Percentiles rank a stretch among this genome's conserved stretches.
Conservation (phyloP, 2,888 invertebrate species). For the Cephus runcator region DNA sequence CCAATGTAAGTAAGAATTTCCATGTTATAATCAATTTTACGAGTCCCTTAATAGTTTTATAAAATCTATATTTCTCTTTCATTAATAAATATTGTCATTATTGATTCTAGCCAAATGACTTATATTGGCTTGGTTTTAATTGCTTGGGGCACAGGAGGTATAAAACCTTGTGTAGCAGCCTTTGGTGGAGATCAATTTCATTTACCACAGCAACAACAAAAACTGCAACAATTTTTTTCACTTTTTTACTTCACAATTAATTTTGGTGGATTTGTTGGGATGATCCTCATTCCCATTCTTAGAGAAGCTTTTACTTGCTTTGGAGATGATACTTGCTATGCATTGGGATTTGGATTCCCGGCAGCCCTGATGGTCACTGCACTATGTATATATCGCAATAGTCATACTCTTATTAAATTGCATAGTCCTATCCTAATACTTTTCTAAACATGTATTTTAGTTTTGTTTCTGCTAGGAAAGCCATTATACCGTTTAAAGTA, state of each 20-base stretch:
- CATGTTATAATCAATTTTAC: not conserved
- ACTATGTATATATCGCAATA: conserved; percentile 67
- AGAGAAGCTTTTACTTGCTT: conserved; percentile 75
- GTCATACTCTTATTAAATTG: not conserved
- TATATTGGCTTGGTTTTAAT: conserved; percentile 72
- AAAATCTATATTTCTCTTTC: not conserved
- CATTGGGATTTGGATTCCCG: conserved; percentile 82
- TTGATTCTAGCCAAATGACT: conserved; percentile 67
- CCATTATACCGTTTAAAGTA: conserved; percentile 76
- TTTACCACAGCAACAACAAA: conserved; percentile 74
- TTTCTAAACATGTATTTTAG: conserved; percentile 63
- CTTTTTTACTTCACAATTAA: conserved; percentile 88
- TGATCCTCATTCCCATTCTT: conserved; percentile 79
- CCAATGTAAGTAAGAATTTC: conserved; percentile 67
- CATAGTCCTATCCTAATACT: not conserved
- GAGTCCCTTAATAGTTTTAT: not conserved
- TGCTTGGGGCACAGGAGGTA: conserved; percentile 84
- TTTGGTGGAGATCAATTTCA: conserved; percentile 89
- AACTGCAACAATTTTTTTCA: conserved; percentile 80
- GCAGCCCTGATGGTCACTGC: conserved; percentile 77
- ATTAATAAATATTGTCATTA: not conserved
- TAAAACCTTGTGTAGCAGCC: conserved; percentile 88
- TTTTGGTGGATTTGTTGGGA: conserved; percentile 73
- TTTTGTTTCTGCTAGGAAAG: conserved; percentile 77
- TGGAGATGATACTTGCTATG: conserved; percentile 77